Conservation (phyloP, 2,888 invertebrate genomes). For the Tillus elongatus region DNA sequence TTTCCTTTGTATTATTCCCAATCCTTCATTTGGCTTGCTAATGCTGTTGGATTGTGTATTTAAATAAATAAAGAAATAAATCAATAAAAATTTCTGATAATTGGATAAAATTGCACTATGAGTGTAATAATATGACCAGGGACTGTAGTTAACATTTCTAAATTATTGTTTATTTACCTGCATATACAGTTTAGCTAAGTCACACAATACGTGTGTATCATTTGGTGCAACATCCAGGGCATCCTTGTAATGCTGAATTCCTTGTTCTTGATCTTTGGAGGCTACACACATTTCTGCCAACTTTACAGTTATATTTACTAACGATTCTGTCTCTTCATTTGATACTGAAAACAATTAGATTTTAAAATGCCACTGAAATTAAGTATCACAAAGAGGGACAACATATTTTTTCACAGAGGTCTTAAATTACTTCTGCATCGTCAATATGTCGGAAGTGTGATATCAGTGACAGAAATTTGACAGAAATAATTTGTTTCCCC, state of each 20-base stretch:
- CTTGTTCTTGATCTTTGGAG: conserved; percentile 62
- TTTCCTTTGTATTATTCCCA: neutral
- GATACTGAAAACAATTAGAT: conserved; percentile 12
- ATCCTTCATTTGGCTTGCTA: too few species aligned
- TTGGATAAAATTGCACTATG: neutral
- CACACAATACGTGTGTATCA: conserved; percentile 61
- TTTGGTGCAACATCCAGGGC: conserved; percentile 70
- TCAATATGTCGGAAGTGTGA: too few species aligned
- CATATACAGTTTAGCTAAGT: conserved; percentile 71
- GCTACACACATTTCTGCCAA: conserved; percentile 62
- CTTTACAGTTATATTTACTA: conserved; percentile 56
- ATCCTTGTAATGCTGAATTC: conserved; percentile 76
- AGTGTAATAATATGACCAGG: too few species aligned
- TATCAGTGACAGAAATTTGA: too few species aligned
- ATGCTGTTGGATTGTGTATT: too few species aligned
- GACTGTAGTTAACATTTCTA: conserved; percentile 4
- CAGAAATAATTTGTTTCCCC: too few species aligned
- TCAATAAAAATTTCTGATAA: neutral
- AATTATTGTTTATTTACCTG: too few species aligned
- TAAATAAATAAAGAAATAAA: conserved; percentile 1
- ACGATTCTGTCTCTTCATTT: conserved; percentile 33
- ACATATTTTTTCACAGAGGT: too few species aligned
- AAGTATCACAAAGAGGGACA: too few species aligned
- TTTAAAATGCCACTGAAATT: too few species aligned
- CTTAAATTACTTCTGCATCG: too few species aligned